phyloP scores from a whole-genome alignment of 2,113 vertebrate genomes.

The Neolamprologus longior region DNA sequence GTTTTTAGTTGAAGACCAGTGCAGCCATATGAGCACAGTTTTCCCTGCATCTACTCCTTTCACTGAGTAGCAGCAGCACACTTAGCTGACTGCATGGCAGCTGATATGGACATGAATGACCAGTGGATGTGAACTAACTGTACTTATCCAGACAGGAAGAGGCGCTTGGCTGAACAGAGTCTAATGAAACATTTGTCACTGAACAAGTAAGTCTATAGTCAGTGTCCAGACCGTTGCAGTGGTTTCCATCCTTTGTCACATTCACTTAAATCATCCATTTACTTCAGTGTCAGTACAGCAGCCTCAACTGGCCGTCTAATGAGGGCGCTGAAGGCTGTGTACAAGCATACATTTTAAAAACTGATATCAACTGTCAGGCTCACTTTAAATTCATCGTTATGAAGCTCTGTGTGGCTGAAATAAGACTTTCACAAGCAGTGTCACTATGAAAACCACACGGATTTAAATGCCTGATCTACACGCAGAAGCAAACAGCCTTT shows the following conservation, averaged over 20 bases:
- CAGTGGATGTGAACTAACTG: not conserved
- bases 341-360: not conserved
- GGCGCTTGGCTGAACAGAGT: not conserved
- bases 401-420: not conserved
- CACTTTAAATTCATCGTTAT: not conserved
- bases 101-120: not conserved
- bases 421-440: not conserved
- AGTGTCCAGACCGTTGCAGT: not conserved
- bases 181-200: not conserved
- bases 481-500: not conserved
- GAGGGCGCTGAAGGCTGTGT: not conserved
- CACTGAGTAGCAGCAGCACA: not conserved
- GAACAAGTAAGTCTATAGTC: not conserved
- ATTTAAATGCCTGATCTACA: not conserved
- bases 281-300: not conserved
- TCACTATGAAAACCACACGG: not conserved
- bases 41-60: not conserved
- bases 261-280: not conserved
- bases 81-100: not conserved
- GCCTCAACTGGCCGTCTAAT: not conserved
- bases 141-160: not conserved
- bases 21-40: not conserved
- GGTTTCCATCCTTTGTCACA: not conserved
- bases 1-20: not conserved
- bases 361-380: not conserved